These are phyloP conservation scores for Sebastes steindachneri DNA, from an alignment of 2,797 vertebrate species.

Conservation along the genomic window DNA sequence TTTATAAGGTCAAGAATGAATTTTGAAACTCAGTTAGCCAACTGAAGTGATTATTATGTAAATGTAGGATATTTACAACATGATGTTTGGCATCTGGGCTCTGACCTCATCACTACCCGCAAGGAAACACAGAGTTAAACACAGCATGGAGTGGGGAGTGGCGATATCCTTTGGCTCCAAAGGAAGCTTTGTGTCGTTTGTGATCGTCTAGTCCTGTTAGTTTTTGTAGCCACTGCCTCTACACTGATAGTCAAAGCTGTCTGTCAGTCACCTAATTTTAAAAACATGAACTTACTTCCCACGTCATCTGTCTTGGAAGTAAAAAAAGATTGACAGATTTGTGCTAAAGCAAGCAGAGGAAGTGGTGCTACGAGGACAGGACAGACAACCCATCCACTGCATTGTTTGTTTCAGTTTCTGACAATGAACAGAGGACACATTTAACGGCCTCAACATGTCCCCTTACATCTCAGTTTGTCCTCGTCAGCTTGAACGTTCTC, in stretches of 20 bases:
- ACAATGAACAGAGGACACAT: slow-evolving; percentile 40
- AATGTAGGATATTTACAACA: too few species aligned
- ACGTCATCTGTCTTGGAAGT: not conserved
- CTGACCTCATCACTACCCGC: not conserved
- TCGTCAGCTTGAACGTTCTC: slow-evolving; percentile 2
- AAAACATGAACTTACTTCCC: slow-evolving; percentile 8
- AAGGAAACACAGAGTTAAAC: not conserved
- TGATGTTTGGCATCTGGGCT: not conserved
- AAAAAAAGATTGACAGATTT: slow-evolving; percentile 38
- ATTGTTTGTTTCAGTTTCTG: slow-evolving; percentile 35
- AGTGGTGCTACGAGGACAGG: not conserved
- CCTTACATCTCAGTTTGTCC: slow-evolving; percentile 36
- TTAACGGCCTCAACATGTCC: slow-evolving; percentile 40
- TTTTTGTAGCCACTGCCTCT: not conserved
- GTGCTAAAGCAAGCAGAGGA: slow-evolving; percentile 20
- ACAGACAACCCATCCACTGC: slow-evolving; percentile 22
- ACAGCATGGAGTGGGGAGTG: not conserved
- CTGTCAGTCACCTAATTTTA: slow-evolving; percentile 18
- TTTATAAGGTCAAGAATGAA: too few species aligned
- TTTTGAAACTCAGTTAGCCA: too few species aligned
- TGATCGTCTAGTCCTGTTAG: not conserved
- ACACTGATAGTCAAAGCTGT: not conserved
- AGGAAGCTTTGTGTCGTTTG: not conserved
- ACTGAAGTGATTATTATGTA: too few species aligned
- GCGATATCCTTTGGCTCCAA: not conserved